Conservation (phyloP, 2,888 invertebrate genomes). For the Acleris literana region DNA sequence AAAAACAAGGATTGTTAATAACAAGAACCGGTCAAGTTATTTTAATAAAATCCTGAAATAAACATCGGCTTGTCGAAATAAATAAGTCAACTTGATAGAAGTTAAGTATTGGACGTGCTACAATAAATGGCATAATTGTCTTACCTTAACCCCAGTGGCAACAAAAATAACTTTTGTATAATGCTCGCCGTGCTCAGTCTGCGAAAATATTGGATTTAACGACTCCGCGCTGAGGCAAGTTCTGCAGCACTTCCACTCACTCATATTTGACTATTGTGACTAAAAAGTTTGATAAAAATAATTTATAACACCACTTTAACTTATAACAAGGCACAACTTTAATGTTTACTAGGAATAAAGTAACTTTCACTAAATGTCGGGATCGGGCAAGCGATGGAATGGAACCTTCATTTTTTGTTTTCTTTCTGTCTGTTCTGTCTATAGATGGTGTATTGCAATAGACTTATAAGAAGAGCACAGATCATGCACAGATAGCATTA, state of each 20-base stretch:
- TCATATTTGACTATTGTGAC: conserved; percentile 14
- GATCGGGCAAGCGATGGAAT: neutral
- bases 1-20: neutral
- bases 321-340: conserved; percentile 4
- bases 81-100: too few relatives aligned
- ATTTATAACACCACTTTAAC: conserved; percentile 9
- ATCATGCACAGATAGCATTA: too few relatives aligned
- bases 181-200: conserved; percentile 18
- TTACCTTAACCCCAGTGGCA: conserved; percentile 33
- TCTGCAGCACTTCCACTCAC: conserved; percentile 29
- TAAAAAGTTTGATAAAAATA: conserved; percentile 8
- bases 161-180: conserved; percentile 31
- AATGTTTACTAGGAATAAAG: conserved; percentile 12
- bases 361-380: conserved; percentile 10
- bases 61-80: too few relatives aligned
- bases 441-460: too few relatives aligned
- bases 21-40: too few relatives aligned
- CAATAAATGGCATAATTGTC: neutral
- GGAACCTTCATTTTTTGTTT: too few relatives aligned
- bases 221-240: conserved; percentile 21
- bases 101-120: too few relatives aligned
- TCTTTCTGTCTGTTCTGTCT: too few relatives aligned
- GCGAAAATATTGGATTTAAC: conserved; percentile 35
- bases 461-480: too few relatives aligned
- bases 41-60: too few relatives aligned